Percentiles rank a stretch among this genome's conserved stretches.
phyloP scores from a whole-genome alignment of 2,113 vertebrate species.

The Pomatostomus ruficeps region DNA sequence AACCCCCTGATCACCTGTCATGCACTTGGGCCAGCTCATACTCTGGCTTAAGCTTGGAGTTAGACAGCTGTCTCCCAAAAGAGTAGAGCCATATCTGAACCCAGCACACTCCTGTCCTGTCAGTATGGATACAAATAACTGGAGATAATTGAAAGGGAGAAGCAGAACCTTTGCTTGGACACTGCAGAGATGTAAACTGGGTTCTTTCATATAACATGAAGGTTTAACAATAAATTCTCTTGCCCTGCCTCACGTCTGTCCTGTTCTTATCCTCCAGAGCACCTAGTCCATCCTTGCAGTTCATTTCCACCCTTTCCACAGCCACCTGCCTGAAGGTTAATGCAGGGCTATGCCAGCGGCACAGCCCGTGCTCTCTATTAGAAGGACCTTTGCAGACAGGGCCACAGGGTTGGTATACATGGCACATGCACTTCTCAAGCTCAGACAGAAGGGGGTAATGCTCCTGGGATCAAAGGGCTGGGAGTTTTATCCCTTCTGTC shows the following conservation, averaged over 20 bases:
- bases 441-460: background rate
- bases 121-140: background rate
- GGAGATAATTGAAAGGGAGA: background rate
- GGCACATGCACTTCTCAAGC: background rate
- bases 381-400: background rate
- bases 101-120: background rate
- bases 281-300: background rate
- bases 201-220: background rate
- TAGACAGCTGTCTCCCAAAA: background rate
- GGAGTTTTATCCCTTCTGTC: background rate
- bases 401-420: background rate
- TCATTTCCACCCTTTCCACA: background rate
- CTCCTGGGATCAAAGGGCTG: background rate
- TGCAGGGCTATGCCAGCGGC: background rate
- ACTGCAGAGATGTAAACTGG: background rate
- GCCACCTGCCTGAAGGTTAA: background rate
- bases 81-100: background rate
- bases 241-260: background rate
- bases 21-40: accelerated
- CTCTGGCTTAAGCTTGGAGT: background rate
- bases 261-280: background rate
- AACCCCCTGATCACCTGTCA: background rate
- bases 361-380: background rate
- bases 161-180: background rate
- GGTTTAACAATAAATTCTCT: background rate